phyloP scores from a whole-genome alignment of 2,113 vertebrate genomes.

The Nematolebias whitei region DNA sequence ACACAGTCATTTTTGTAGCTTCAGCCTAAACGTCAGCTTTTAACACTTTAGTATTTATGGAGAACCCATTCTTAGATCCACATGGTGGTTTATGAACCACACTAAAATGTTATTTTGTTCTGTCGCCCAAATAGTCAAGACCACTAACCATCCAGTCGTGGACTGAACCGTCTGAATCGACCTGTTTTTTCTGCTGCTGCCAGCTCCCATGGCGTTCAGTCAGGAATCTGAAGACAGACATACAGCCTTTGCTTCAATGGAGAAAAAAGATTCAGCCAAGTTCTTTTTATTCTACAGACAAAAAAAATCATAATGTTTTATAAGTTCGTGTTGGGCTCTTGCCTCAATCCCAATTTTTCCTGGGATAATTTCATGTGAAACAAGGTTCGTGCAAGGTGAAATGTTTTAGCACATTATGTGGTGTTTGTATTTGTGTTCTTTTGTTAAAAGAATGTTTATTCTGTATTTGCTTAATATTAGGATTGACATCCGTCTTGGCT shows the following conservation, averaged over 20 bases:
- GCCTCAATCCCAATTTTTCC: constrained; percentile 53
- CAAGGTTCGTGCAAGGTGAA: constrained; percentile 44
- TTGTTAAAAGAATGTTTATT: constrained; percentile 35
- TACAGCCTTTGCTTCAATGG: constrained; percentile 55
- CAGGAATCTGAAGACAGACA: constrained; percentile 66
- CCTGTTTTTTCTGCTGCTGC: constrained; percentile 71
- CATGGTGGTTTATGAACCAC: constrained; percentile 76
- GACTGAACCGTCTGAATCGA: constrained; percentile 75
- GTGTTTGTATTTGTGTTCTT: constrained; percentile 46
- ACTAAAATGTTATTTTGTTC: constrained; percentile 79
- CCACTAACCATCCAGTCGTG: constrained; percentile 77
- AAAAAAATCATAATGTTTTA: constrained; percentile 69
- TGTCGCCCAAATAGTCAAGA: constrained; percentile 71
- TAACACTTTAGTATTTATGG: constrained; percentile 76
- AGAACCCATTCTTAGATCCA: constrained; percentile 68
- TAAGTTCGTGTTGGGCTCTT: constrained; percentile 81
- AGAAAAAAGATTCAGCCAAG: constrained; percentile 35
- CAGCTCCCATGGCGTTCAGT: constrained; percentile 65
- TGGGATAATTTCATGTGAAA: constrained; percentile 60
- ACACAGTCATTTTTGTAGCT: constrained; percentile 53
- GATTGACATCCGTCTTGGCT: constrained; percentile 43
- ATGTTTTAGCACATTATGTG: constrained; percentile 42
- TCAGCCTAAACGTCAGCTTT: constrained; percentile 65
- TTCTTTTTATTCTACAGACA: constrained; percentile 61
- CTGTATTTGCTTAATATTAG: constrained; percentile 33